These are phyloP conservation scores for Mayetiola destructor DNA, from an alignment of 2,888 invertebrate species.

Conservation along the genomic window DNA sequence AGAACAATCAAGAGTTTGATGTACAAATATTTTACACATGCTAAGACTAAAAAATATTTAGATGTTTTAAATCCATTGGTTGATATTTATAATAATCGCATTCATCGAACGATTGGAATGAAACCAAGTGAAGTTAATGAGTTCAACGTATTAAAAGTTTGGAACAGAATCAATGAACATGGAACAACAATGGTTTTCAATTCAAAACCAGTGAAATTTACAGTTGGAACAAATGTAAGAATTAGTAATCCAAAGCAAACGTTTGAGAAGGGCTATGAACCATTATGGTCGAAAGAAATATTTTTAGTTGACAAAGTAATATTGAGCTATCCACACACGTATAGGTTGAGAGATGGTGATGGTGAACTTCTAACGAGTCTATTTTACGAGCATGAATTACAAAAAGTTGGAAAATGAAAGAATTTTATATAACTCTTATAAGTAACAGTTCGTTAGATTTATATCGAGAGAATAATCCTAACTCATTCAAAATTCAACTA, in stretches of 20 bases:
- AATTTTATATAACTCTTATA: constrained; percentile 11
- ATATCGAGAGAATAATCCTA: constrained; percentile 5
- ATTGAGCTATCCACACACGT: background rate
- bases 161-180: background rate
- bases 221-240: background rate
- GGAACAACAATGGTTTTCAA: background rate
- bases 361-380: background rate
- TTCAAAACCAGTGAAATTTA: background rate
- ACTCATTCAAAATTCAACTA: constrained; percentile 1
- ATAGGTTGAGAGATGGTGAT: background rate
- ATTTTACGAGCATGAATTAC: constrained; percentile 11
- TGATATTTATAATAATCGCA: background rate
- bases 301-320: background rate
- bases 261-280: constrained; percentile 11
- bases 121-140: background rate
- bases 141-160: background rate
- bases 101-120: constrained; percentile 4
- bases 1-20: background rate
- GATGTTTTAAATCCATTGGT: background rate
- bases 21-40: constrained; percentile 1
- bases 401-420: constrained; percentile 3
- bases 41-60: background rate
- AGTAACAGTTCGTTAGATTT: constrained; percentile 5
- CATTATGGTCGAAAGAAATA: background rate
- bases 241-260: background rate